phyloP scores from a whole-genome alignment of 2,113 vertebrate genomes.

The Agapornis roseicollis region DNA sequence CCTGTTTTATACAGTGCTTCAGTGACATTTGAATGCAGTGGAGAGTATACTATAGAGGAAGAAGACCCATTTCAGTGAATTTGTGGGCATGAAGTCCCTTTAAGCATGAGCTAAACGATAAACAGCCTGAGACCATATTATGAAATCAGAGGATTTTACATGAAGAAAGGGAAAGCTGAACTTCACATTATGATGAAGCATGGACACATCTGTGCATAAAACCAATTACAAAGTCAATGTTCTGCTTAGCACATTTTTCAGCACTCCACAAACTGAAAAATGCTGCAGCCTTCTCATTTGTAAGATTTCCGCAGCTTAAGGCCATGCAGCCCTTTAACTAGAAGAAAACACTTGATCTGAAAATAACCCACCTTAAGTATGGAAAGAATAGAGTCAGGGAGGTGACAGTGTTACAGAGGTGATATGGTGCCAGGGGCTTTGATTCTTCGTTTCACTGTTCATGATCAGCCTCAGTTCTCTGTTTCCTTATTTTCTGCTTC shows the following conservation, averaged over 20 bases:
- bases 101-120: background rate
- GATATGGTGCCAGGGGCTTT: background rate
- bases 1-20: background rate
- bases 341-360: background rate
- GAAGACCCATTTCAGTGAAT: background rate
- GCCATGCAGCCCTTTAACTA: background rate
- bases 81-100: background rate
- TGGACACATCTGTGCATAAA: background rate
- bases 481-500: background rate
- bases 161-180: background rate
- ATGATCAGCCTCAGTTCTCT: background rate
- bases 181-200: background rate
- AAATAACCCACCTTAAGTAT: background rate
- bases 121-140: background rate
- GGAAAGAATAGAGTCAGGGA: background rate
- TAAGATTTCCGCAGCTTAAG: background rate
- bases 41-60: background rate
- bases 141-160: conserved; percentile 12
- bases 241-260: background rate
- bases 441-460: background rate
- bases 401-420: background rate
- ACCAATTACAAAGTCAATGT: conserved; percentile 13
- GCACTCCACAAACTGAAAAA: background rate
- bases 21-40: background rate
- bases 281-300: background rate